phyloP scores from a whole-genome alignment of 2,797 vertebrate genomes.

The Neomorphus geoffroyi region DNA sequence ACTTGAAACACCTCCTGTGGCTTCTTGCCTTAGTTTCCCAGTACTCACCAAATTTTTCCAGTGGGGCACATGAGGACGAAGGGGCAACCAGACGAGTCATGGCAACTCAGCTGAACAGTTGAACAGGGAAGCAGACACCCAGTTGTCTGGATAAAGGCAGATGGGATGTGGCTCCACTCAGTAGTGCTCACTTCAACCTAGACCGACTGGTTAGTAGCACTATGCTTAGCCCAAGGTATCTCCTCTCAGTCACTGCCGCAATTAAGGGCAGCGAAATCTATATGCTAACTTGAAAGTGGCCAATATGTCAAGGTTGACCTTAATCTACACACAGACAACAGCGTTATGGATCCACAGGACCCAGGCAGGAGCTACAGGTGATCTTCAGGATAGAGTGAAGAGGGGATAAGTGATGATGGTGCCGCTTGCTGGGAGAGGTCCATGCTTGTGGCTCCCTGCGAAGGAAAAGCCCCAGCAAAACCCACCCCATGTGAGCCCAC shows the following conservation, averaged over 20 bases:
- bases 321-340: neutral
- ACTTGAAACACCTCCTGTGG: neutral
- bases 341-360: neutral
- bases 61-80: neutral
- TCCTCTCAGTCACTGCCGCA: neutral
- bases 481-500: neutral
- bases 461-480: neutral
- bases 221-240: rapidly evolving
- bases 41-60: neutral
- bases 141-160: neutral
- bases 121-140: neutral
- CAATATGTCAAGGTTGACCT: neutral
- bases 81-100: neutral
- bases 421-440: neutral
- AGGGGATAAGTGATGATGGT: neutral
- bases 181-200: neutral
- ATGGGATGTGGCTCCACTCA: neutral
- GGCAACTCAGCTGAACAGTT: neutral
- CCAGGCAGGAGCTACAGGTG: neutral
- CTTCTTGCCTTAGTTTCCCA: neutral
- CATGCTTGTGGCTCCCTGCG: rapidly evolving
- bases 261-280: neutral
- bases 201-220: neutral
- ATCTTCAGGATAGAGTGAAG: neutral
- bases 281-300: neutral